phyloP scores from a whole-genome alignment of 2,888 invertebrate species.

The Cephalotes varians region DNA sequence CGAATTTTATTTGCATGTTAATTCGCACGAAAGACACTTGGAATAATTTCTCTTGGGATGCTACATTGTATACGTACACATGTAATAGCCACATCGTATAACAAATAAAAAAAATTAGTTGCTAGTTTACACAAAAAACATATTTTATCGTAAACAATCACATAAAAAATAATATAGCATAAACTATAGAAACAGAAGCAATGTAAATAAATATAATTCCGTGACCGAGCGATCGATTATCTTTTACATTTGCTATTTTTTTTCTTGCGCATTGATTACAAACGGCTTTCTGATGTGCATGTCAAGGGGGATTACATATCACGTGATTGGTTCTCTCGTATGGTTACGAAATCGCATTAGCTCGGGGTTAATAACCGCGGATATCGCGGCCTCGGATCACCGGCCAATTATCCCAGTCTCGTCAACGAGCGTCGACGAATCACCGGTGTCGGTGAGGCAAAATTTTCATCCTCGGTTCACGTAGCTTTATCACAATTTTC shows the following conservation, averaged over 20 bases:
- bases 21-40: constrained; percentile 47
- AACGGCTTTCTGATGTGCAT: constrained; percentile 46
- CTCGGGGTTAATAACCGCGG: constrained; percentile 75
- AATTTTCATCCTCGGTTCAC: constrained; percentile 51
- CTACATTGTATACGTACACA: constrained; percentile 26
- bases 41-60: constrained; percentile 62
- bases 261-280: constrained; percentile 8
- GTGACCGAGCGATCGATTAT: neutral
- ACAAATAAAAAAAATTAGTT: neutral
- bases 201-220: neutral
- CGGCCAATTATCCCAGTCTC: constrained; percentile 75
- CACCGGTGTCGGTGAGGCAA: constrained; percentile 41
- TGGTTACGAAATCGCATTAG: constrained; percentile 72
- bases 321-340: constrained; percentile 66
- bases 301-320: constrained; percentile 52
- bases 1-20: constrained; percentile 9
- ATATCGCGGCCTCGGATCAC: constrained; percentile 75
- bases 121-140: neutral
- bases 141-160: neutral
- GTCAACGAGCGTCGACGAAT: constrained; percentile 63
- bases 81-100: constrained; percentile 25
- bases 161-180: neutral
- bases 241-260: neutral
- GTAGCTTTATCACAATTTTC: constrained; percentile 46
- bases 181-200: neutral